Base-by-base conservation (phyloP, 2,113 vertebrate genomes). In the Erythrocercus mccallii region DNA sequence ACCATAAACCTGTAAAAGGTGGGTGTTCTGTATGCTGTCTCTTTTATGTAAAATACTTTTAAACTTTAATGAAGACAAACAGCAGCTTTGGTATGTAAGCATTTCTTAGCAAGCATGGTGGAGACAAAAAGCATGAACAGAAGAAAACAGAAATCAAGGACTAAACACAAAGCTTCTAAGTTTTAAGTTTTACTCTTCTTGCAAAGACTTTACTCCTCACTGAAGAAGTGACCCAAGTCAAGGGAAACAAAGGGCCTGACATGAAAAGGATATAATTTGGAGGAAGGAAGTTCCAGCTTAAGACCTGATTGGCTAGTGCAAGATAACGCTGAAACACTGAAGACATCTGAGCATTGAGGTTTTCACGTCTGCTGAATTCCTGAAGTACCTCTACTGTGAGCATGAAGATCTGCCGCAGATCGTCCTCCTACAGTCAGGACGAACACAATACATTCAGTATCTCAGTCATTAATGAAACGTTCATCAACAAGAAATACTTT, bases 211-310 rank as follows among this genome's bases (percentile, higher is more conserved):
- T 12, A 68, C 37, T 82, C 42, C 16, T 92, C n/a, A 91, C 4
- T 3, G 9, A 6, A 68, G 40, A 92, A 64, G 13, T 19, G 10
- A 72, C 27, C 16, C 51, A 72, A 69, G 54, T 17, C 37, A 86
- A 64, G 51, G 70, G 78, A 88, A 96, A 56, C 21, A 90, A 92
- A 65, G 11, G 12, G 40, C 64, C 24, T 57, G 38, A 45, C 37
- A 47, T 64, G 51, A 86, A 98, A 99, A 99, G 99, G 99, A 99
- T 99, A 99, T 99, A 97, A 98, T 99, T 99, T 71, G 99, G 99
- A 91, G 99, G 99, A 96, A 99, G 98, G 96, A 99, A 99, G 98
- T 99, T 99, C 99, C 99, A 99, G 97, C 99, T 99, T 97, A 99
- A 98, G 93, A 99, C 99, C 96, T 99, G 99, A 97, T 99, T 99